phyloP scores from a whole-genome alignment of 2,113 vertebrate genomes.

The Urocolius indicus region DNA sequence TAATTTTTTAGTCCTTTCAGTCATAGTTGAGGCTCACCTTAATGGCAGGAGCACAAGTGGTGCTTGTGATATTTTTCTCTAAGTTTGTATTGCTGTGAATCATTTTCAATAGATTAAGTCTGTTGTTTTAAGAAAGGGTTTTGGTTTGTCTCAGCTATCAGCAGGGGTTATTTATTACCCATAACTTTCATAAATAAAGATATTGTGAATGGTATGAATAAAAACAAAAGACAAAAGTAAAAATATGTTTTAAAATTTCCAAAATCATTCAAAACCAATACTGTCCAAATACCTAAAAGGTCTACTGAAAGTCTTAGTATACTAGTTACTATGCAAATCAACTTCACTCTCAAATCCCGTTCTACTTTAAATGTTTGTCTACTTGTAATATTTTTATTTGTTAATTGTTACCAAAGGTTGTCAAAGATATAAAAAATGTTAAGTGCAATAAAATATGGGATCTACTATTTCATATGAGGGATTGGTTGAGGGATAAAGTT shows the following conservation, averaged over 20 bases:
- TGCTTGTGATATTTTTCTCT: neutral
- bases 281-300: neutral
- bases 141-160: constrained; percentile 4
- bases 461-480: neutral
- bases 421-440: neutral
- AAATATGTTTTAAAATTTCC: neutral
- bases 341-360: neutral
- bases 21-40: neutral
- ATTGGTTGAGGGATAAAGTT: neutral
- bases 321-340: neutral
- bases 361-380: neutral
- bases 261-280: neutral
- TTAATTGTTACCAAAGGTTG: neutral
- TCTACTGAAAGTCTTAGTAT: neutral
- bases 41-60: neutral
- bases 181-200: neutral
- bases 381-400: neutral
- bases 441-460: neutral
- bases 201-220: neutral
- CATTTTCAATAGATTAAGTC: neutral
- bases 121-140: neutral
- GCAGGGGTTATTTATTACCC: neutral
- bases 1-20: neutral
- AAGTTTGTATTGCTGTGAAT: neutral
- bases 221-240: neutral